phyloP scores from a whole-genome alignment of 2,797 vertebrate genomes.

The Acanthiza pusilla region DNA sequence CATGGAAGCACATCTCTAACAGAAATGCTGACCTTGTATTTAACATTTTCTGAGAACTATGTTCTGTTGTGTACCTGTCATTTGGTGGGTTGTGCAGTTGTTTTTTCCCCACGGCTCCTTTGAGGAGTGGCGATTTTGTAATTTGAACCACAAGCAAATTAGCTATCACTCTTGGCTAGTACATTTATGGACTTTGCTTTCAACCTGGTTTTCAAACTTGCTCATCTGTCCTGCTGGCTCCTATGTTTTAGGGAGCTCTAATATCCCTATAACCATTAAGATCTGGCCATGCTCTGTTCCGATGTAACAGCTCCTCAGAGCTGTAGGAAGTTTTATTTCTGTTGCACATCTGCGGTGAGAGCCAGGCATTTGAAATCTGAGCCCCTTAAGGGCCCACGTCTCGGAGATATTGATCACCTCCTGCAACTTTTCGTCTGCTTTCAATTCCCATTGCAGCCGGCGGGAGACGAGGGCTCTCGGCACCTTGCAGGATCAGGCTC shows the following conservation, averaged over 20 bases:
- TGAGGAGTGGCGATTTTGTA: not conserved
- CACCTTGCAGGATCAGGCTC: not conserved
- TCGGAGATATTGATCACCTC: constrained; percentile 16
- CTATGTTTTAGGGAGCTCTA: not conserved
- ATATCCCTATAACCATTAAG: not conserved
- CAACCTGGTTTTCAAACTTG: not conserved
- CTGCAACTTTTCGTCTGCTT: not conserved
- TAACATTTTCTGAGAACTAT: not conserved
- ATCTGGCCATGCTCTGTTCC: not conserved
- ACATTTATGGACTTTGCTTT: not conserved
- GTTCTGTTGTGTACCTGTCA: not conserved
- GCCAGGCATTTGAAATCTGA: constrained; percentile 32
- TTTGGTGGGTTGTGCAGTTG: not conserved
- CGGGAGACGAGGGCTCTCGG: not conserved
- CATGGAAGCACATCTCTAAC: not conserved
- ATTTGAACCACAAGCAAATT: not conserved
- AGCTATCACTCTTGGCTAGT: not conserved
- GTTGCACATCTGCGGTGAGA: constrained; percentile 27
- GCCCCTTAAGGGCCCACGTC: not conserved
- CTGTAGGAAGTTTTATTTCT: constrained; percentile 29
- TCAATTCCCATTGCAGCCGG: not conserved
- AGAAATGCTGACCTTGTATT: not conserved
- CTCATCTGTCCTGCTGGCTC: not conserved
- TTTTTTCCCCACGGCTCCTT: not conserved
- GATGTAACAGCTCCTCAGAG: not conserved